These are phyloP conservation scores for Stichopus horrens DNA, from an alignment of 53 echinoderm and acorn worm genomes.

Conservation along the genomic window DNA sequence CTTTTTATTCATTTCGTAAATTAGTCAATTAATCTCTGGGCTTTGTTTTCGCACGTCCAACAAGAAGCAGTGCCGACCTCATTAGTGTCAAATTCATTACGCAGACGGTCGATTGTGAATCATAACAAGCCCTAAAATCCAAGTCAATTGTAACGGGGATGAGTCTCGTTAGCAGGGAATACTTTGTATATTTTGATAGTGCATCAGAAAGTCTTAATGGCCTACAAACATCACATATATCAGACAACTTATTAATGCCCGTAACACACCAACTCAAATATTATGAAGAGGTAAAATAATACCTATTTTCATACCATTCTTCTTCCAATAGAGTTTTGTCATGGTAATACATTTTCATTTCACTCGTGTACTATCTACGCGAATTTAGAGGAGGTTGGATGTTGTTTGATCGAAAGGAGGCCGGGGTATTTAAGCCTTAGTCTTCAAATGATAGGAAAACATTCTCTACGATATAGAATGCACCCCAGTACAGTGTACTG, in stretches of 20 bases:
- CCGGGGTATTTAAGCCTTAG: too few species aligned
- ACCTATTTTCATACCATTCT: neutral
- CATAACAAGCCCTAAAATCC: conserved; percentile 34
- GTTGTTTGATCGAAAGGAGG: too few species aligned
- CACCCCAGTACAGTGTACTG: too few species aligned
- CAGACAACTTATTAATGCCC: conserved; percentile 24
- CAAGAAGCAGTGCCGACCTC: conserved; percentile 28
- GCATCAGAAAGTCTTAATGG: conserved; percentile 43
- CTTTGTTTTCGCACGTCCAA: conserved; percentile 37
- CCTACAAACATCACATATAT: conserved; percentile 36
- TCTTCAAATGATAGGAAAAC: too few species aligned
- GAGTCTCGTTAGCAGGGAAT: conserved; percentile 20
- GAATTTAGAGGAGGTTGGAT: too few species aligned
- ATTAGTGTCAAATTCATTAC: conserved; percentile 46
- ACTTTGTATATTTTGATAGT: conserved; percentile 35
- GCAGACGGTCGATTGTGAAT: conserved; percentile 38
- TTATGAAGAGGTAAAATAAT: conserved; percentile 18
- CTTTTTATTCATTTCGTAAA: conserved; percentile 37
- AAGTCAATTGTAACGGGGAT: conserved; percentile 34
- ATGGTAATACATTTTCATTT: too few species aligned
- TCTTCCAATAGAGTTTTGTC: neutral
- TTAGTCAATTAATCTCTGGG: conserved; percentile 40
- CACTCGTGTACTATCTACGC: too few species aligned
- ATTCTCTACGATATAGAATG: too few species aligned
- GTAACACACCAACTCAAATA: conserved; percentile 28